Base-by-base conservation (phyloP, 2,113 vertebrate genomes). In the Chaetodon trifascialis region DNA sequence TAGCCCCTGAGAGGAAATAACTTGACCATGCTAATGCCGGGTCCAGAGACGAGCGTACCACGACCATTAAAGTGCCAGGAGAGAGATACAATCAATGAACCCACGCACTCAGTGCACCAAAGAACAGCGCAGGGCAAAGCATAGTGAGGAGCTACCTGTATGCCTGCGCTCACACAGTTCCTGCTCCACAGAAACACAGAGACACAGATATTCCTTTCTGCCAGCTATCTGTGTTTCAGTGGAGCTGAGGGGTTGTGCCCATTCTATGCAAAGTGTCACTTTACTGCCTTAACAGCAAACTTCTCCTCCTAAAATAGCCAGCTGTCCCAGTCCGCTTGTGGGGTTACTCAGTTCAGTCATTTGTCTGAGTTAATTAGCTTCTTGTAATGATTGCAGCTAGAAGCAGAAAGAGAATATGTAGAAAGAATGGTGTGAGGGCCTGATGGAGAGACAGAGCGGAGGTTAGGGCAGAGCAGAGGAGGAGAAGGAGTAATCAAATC, bases 1-100 rank as follows among this genome's bases (percentile, higher is more conserved):
- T 93, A 95, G 90, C 89, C 93, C 94, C 88, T 92, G 94, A 94
- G 94, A 95, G 94, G 94, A 94, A 96, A 96, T 95, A 95, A 95
- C 91, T 95, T 93, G 89, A 89, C 83, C 78, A 94, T 95, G 94
- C 92, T 94, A 90, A 90, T 95, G 94, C 85, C 62, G 76, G 87
- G 87, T 69, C 78, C 84, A 83, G 88, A 94, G 92, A 95, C 91
- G 80, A 86, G 87, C 91, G 95, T 88, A 95, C 82, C 89, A 93
- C 89, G n/a, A 59, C 93, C 94, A 93, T 95, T 96, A 94, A 94
- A 92, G 91, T 90, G 91, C 83, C 91, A 89, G 83, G 84, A 89
- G 87, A 91, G 86, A 94, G 95, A 95, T 95, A 95, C 94, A 96
- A 96, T 95, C 93, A 60, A 91, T 83, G 92, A 94, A 94, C 94